Percentiles rank a stretch among this genome's conserved stretches.
These are phyloP conservation scores for Serinus canaria DNA, from an alignment of 2,113 vertebrate genomes.

Conservation along the genomic window DNA sequence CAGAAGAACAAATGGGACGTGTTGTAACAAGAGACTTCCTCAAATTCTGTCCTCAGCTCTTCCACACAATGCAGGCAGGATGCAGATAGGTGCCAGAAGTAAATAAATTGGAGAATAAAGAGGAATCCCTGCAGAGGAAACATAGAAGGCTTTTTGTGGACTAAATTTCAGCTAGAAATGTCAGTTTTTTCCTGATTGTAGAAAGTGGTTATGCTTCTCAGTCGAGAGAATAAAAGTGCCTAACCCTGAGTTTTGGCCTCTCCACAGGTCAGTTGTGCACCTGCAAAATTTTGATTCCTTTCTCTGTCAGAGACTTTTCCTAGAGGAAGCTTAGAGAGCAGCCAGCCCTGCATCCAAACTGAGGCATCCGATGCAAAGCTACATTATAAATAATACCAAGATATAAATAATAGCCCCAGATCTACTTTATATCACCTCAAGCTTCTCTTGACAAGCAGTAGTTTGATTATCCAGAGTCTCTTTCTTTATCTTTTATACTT, in stretches of 20 bases:
- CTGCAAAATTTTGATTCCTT: background rate
- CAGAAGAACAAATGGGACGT: background rate
- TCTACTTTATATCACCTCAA: background rate
- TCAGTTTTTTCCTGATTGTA: background rate
- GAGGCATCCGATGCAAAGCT: background rate
- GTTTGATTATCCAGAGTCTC: background rate
- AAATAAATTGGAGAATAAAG: background rate
- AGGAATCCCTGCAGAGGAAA: background rate
- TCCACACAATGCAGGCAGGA: background rate
- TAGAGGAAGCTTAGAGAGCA: background rate
- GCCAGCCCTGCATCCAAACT: background rate
- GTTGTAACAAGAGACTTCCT: background rate
- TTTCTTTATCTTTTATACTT: background rate
- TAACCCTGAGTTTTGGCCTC: background rate
- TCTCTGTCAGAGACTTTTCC: background rate
- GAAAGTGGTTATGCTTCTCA: background rate
- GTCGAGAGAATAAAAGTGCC: background rate
- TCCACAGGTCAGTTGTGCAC: background rate
- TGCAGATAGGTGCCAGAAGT: background rate
- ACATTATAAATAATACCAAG: background rate
- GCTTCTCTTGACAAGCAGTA: background rate
- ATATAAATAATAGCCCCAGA: rapidly evolving
- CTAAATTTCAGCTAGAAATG: background rate
- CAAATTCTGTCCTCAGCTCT: background rate
- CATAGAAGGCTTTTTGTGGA: background rate